Evolutionary conservation across 2,888 invertebrate genomes (phyloP).

Genomic region (Frankliniella intonsa): DNA sequence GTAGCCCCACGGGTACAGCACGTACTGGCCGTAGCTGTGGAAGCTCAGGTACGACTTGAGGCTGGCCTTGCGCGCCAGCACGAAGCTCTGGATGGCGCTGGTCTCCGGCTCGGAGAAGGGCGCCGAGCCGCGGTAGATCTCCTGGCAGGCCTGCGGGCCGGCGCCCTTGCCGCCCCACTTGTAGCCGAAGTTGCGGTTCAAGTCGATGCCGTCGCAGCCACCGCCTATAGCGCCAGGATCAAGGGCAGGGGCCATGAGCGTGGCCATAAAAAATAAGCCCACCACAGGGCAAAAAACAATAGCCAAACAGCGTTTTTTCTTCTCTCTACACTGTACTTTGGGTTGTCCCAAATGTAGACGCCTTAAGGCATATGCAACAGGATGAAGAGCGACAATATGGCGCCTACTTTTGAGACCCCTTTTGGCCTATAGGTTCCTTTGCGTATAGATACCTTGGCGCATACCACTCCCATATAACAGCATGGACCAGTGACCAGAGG

Average conservation of each 20-base stretch:
- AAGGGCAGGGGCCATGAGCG: slow-evolving; percentile 4
- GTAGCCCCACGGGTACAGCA: slow-evolving; percentile 84
- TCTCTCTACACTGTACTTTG: too few relatives aligned
- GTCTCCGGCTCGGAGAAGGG: slow-evolving; percentile 88
- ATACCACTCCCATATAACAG: too few relatives aligned
- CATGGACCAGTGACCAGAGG: too few relatives aligned
- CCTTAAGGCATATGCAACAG: too few relatives aligned
- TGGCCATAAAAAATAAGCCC: too few relatives aligned
- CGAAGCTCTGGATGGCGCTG: slow-evolving; percentile 56
- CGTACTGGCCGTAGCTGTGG: slow-evolving; percentile 81
- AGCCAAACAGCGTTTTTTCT: too few relatives aligned
- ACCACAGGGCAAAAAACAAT: too few relatives aligned
- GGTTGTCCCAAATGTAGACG: too few relatives aligned
- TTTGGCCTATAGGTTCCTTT: too few relatives aligned
- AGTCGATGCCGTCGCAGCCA: slow-evolving; percentile 69
- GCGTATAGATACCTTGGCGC: too few relatives aligned
- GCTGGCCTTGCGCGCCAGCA: slow-evolving; percentile 41
- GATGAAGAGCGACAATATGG: too few relatives aligned
- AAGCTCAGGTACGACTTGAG: slow-evolving; percentile 69
- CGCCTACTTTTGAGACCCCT: too few relatives aligned
- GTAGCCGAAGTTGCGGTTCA: slow-evolving; percentile 83
- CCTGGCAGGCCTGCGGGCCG: slow-evolving; percentile 74
- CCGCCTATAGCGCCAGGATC: slow-evolving; percentile 49
- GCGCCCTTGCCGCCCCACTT: slow-evolving; percentile 84
- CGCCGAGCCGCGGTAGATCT: slow-evolving; percentile 71